A percentile compares a stretch with the other conserved stretches of the same genome.
Evolutionary conservation across 2,113 vertebrate species (phyloP).

Genomic region (Pseudopipra pipra): DNA sequence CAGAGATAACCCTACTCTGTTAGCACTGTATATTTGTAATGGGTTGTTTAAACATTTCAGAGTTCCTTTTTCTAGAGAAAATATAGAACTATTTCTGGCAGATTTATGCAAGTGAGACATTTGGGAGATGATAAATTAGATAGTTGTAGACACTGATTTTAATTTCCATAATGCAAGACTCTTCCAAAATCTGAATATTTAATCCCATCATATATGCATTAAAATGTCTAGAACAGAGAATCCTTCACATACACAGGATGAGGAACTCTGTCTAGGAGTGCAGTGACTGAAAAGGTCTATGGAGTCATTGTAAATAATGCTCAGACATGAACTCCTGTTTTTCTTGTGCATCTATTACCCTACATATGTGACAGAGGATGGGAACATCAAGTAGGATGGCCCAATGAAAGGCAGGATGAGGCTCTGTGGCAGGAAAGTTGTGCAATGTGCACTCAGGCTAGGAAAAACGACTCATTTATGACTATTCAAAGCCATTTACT

Average conservation of each 20-base stretch:
- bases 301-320: background rate
- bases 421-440: background rate
- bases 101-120: background rate
- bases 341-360: background rate
- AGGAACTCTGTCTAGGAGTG: background rate
- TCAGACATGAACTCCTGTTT: background rate
- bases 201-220: background rate
- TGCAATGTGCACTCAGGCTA: rapidly evolving
- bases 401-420: background rate
- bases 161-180: background rate
- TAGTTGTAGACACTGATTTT: background rate
- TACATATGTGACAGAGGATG: background rate
- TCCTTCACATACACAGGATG: background rate
- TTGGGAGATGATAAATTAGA: background rate
- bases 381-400: background rate
- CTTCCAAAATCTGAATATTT: background rate
- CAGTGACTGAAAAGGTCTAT: background rate
- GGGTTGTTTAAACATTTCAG: background rate
- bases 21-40: background rate
- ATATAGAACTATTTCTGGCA: background rate
- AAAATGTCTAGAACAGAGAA: background rate
- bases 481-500: background rate
- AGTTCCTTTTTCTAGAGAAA: background rate
- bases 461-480: background rate
- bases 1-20: background rate